These are phyloP conservation scores for Zaprionus ghesquierei DNA, from an alignment of 1,140 invertebrate species.

Conservation along the genomic window DNA sequence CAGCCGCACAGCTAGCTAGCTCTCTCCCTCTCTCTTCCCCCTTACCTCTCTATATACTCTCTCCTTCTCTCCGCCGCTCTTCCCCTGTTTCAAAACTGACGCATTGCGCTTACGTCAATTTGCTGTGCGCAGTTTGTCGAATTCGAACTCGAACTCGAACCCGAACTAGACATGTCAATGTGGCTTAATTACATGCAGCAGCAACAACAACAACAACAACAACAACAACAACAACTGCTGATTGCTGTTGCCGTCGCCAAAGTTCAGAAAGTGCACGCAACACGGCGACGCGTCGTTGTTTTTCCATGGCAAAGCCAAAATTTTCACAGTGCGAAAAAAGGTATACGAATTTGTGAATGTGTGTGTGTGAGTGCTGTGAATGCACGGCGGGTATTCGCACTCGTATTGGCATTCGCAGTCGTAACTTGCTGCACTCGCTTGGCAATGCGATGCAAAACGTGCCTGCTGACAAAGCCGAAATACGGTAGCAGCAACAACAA, in stretches of 20 bases:
- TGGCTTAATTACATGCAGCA: slow-evolving; percentile 69
- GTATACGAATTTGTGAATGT: slow-evolving; percentile 32
- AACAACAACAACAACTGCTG: slow-evolving; percentile 34
- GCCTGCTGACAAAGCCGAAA: slow-evolving; percentile 60
- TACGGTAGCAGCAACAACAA: slow-evolving; percentile 55
- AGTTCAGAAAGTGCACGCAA: slow-evolving; percentile 75
- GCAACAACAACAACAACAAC: slow-evolving; percentile 16
- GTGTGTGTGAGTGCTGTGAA: neutral
- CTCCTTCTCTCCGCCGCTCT: neutral
- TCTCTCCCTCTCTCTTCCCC: neutral
- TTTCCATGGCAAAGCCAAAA: slow-evolving; percentile 35
- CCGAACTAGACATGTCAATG: slow-evolving; percentile 75
- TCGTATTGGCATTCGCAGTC: neutral
- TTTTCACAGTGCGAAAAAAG: slow-evolving; percentile 16
- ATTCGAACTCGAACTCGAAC: slow-evolving; percentile 48
- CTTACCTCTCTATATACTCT: neutral
- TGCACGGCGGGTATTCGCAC: neutral
- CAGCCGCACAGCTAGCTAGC: slow-evolving; percentile 26
- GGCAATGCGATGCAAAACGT: slow-evolving; percentile 48
- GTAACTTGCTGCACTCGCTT: slow-evolving; percentile 20
- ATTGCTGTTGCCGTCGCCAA: slow-evolving; percentile 47
- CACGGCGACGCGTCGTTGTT: slow-evolving; percentile 48
- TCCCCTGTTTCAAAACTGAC: slow-evolving; percentile 45
- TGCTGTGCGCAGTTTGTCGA: slow-evolving; percentile 46
- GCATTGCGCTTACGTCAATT: slow-evolving; percentile 74